Percentiles rank a stretch among this genome's conserved stretches.
phyloP scores from a whole-genome alignment of 37 sponge, comb jelly and placozoan species.

The Axinella damicornis region DNA sequence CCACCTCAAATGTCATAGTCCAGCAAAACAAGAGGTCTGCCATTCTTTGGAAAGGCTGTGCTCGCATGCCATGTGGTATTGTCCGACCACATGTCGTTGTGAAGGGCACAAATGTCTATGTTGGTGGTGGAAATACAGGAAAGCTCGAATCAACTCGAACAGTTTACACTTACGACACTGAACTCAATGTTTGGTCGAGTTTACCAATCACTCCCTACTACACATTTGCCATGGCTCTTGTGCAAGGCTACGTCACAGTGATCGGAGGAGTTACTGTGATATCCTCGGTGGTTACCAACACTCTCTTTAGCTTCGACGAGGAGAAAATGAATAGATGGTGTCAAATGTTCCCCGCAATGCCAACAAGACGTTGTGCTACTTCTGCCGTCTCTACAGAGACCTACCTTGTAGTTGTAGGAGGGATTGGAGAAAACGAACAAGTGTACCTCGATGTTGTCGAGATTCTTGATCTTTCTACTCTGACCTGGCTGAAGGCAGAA shows the following conservation, averaged over 20 bases:
- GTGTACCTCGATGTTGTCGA: constrained; percentile 11
- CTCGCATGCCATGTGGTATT: constrained; percentile 24
- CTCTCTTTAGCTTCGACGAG: constrained; percentile 8
- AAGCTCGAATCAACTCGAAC: constrained; percentile 5
- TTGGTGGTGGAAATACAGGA: constrained; percentile 23
- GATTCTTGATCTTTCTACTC: constrained; percentile 7
- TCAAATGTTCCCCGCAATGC: constrained; percentile 21
- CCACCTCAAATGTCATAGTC: too few species aligned
- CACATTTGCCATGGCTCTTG: constrained; percentile 8
- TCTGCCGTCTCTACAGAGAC: neutral
- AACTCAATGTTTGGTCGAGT: neutral
- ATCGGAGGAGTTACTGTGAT: constrained; percentile 18
- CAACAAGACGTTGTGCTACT: constrained; percentile 12
- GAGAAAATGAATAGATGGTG: constrained; percentile 13
- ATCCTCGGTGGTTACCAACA: neutral
- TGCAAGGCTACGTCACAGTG: neutral
- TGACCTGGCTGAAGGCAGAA: neutral
- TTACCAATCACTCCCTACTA: constrained; percentile 29
- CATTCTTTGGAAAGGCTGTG: constrained; percentile 34
- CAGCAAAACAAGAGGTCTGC: neutral
- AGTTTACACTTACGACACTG: constrained; percentile 9
- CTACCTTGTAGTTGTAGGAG: constrained; percentile 15
- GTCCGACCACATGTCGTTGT: constrained; percentile 37
- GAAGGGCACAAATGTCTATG: neutral
- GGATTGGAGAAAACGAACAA: constrained; percentile 19